Base-by-base conservation (phyloP, 1,140 invertebrate species). In the Helicorthomorpha holstii region DNA sequence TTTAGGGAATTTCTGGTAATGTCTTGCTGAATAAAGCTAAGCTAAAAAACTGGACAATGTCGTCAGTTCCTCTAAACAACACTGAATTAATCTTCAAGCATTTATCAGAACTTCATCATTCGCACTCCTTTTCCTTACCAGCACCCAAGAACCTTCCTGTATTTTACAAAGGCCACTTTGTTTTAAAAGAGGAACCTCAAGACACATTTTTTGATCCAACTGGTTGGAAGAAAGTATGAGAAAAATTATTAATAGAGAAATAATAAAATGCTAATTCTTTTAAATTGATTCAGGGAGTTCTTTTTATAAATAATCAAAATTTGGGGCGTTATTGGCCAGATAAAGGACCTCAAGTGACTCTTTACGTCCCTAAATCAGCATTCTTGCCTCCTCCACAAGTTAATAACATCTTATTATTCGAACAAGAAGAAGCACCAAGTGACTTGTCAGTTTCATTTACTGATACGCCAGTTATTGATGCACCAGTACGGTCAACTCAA, bases 281-380 rank as follows among this genome's bases (percentile, higher is more conserved):
- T n/a, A n/a, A n/a, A n/a, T n/a, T 22, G 10, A 50, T 46, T 14
- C 52, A 71, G 73, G 83, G 83, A 19, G 68, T 80, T 21, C 74
- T 77, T 22, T 83, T 77, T 66, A 63, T 87, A 1, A 88, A 87
- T 61, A 76, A 74, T 1, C 66, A 76, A 56, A 83, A 83, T 63
- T 64, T 87, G 38, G 83, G 84, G 1, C 70, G 83, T 29, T 87
- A 85, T 64, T 88, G 84, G 84, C 79, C 82, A 0, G 58, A 67
- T 2, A 72, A 72, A 10, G 83, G 83, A 4, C 83, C 83, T 2
- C 84, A 88, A 66, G 64, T 80, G 1, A 86, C 82, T 0, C 60
- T 88, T 1, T 87, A 83, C 58, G 70, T 83, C 10, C 83, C 84
- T 7, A 70, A 68, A 4, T 56, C 66, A 3, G 67, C 71, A 3